These are phyloP conservation scores for Mythimna loreyi DNA, from an alignment of 2,888 invertebrate species.

Conservation along the genomic window DNA sequence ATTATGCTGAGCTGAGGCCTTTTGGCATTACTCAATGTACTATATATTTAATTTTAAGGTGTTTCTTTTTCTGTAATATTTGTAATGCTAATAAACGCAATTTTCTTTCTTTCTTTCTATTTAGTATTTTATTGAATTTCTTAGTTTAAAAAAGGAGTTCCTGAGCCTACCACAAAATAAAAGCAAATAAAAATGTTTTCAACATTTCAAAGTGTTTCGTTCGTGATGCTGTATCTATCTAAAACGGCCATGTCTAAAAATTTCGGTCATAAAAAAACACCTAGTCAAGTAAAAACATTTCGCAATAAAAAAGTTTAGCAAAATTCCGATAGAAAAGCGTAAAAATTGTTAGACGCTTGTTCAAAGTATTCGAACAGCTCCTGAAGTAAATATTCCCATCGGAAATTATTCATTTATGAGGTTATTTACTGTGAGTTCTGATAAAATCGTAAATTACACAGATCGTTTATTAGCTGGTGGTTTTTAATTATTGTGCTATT, in stretches of 20 bases:
- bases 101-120: too few species aligned
- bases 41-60: too few species aligned
- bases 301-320: constrained; percentile 68
- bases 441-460: background rate
- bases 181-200: constrained; percentile 56
- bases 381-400: constrained; percentile 2
- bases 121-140: too few species aligned
- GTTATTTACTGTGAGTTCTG: constrained; percentile 9
- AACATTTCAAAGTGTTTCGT: constrained; percentile 44
- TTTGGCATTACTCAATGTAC: too few species aligned
- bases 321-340: constrained; percentile 45
- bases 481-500: constrained; percentile 14
- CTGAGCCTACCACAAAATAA: constrained; percentile 11
- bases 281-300: constrained; percentile 67
- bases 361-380: constrained; percentile 37
- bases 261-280: constrained; percentile 69
- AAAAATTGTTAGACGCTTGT: constrained; percentile 35
- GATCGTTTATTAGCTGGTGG: constrained; percentile 7
- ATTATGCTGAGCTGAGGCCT: too few species aligned
- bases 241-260: constrained; percentile 63
- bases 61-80: too few species aligned
- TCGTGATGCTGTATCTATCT: constrained; percentile 50
- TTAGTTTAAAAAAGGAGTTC: too few species aligned
- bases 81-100: too few species aligned
- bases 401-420: constrained; percentile 33